A percentile compares a stretch with the other conserved stretches of the same genome.
Conservation (phyloP, 92 coral and sea anemone species). For the Palythoa heliodiscus region DNA sequence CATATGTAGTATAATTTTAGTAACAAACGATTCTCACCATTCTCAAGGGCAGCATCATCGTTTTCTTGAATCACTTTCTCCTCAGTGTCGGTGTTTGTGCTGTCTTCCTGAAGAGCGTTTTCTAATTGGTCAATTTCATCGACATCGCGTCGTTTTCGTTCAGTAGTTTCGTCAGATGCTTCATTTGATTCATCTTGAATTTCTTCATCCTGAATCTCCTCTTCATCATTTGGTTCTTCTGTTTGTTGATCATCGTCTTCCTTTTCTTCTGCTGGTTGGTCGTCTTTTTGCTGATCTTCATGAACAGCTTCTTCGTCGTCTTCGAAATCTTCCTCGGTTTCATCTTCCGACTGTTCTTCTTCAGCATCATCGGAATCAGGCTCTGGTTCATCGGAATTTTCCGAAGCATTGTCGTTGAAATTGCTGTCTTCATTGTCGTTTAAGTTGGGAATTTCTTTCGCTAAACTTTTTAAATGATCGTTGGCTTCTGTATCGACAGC, state of each 20-base stretch:
- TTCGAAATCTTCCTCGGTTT: background rate
- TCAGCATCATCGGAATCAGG: background rate
- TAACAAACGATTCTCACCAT: background rate
- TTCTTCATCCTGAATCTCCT: background rate
- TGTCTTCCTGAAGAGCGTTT: background rate
- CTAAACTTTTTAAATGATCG: background rate
- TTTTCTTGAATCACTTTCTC: background rate
- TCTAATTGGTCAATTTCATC: background rate
- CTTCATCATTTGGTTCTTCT: background rate
- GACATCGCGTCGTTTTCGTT: slow-evolving; percentile 8
- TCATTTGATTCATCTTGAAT: background rate
- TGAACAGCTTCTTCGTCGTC: slow-evolving; percentile 1
- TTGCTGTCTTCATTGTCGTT: background rate
- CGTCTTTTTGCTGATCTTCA: background rate
- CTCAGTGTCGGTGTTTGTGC: background rate
- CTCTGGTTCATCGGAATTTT: background rate
- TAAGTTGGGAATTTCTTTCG: background rate
- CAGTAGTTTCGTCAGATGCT: background rate
- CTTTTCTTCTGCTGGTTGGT: background rate
- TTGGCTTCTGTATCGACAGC: background rate
- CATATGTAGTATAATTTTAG: no score
- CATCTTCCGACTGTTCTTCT: background rate
- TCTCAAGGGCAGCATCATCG: background rate
- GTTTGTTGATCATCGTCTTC: background rate
- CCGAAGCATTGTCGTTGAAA: background rate